phyloP scores from a whole-genome alignment of 2,797 vertebrate species.

The Mycteria americana region DNA sequence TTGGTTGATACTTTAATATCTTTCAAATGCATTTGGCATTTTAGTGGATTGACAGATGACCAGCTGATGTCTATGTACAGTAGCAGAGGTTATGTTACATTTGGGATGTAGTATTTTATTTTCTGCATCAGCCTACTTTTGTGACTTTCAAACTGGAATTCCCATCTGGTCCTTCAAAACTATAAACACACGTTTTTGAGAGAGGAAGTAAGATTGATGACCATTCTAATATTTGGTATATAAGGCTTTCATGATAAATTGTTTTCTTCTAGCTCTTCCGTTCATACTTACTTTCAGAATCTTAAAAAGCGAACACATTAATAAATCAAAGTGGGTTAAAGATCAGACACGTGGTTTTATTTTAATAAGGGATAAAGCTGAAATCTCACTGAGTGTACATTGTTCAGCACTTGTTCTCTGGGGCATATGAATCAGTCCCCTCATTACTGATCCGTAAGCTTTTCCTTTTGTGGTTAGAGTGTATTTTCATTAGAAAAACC shows the following conservation, averaged over 20 bases:
- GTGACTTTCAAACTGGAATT: neutral
- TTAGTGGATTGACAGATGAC: neutral
- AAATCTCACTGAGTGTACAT: slow-evolving; percentile 9
- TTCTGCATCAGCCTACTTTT: neutral
- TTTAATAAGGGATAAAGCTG: slow-evolving; percentile 56
- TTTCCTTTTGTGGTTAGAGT: slow-evolving; percentile 31
- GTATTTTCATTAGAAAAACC: slow-evolving; percentile 4
- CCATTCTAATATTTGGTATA: neutral
- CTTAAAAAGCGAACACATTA: slow-evolving; percentile 2
- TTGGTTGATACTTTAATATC: neutral
- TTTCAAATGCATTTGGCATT: neutral
- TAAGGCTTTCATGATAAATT: neutral
- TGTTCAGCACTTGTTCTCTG: slow-evolving; percentile 50
- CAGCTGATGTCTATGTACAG: neutral
- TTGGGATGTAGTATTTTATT: neutral
- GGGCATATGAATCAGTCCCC: slow-evolving; percentile 41
- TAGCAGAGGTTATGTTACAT: neutral
- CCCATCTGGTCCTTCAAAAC: neutral
- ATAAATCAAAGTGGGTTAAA: slow-evolving; percentile 45
- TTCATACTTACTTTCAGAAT: slow-evolving; percentile 9
- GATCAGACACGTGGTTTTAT: slow-evolving; percentile 36
- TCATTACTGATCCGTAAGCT: slow-evolving; percentile 12
- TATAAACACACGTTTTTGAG: neutral
- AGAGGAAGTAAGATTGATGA: neutral
- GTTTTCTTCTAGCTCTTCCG: neutral